These are phyloP conservation scores for Amphimedon queenslandica DNA, from an alignment of 37 sponge, comb jelly and placozoan species.

Conservation along the genomic window DNA sequence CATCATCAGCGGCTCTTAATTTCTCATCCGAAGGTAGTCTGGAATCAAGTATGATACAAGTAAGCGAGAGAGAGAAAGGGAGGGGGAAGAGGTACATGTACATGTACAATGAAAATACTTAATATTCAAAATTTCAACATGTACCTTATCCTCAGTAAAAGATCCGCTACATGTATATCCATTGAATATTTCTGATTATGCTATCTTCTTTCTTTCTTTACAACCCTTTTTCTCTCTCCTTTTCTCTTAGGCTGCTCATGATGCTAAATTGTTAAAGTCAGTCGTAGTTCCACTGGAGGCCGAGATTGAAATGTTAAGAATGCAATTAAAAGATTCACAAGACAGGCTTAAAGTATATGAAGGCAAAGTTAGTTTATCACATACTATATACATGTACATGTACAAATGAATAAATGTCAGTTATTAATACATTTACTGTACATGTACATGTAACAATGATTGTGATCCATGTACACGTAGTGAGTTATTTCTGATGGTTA, in stretches of 20 bases:
- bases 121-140: too few species aligned
- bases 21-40: slow-evolving; percentile 4
- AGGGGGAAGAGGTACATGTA: too few species aligned
- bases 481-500: neutral
- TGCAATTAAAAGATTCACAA: slow-evolving; percentile 31
- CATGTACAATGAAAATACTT: too few species aligned
- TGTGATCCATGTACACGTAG: neutral
- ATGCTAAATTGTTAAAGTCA: slow-evolving; percentile 39
- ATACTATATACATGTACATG: slow-evolving; percentile 26
- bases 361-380: slow-evolving; percentile 15
- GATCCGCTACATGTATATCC: too few species aligned
- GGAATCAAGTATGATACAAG: slow-evolving; percentile 48
- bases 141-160: too few species aligned
- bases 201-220: neutral
- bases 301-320: slow-evolving; percentile 40
- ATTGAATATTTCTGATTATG: neutral
- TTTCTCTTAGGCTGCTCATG: slow-evolving; percentile 54
- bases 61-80: too few species aligned
- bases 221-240: neutral
- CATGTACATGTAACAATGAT: too few species aligned
- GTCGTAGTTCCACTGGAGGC: slow-evolving; percentile 73
- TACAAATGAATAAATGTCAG: slow-evolving; percentile 40
- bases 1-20: neutral
- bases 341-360: slow-evolving; percentile 19
- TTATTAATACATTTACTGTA: too few species aligned